Percentiles rank a stretch among this genome's conserved stretches.
These are phyloP conservation scores for Hemicentrotus pulcherrimus DNA, from an alignment of 35 echinoderm and acorn worm species.

Conservation along the genomic window DNA sequence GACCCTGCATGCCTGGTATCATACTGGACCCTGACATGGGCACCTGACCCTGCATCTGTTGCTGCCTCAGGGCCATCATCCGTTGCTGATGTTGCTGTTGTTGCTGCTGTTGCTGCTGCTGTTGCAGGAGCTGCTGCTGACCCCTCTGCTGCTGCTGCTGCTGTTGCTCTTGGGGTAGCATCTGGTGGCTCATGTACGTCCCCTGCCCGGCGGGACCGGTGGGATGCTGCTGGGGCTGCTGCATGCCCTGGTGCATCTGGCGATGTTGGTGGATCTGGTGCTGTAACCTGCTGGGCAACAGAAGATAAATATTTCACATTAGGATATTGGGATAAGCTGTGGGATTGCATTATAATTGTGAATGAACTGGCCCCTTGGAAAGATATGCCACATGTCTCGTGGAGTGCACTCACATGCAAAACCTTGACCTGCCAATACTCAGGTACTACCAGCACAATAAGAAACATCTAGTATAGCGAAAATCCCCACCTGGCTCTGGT, in stretches of 20 bases:
- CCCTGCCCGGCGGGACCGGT: slow-evolving; percentile 23
- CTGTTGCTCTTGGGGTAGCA: not conserved
- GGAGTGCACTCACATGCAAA: too few relatives aligned
- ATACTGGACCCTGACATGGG: not conserved
- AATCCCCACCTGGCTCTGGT: slow-evolving; percentile 38
- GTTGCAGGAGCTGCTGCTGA: not conserved
- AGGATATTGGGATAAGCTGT: too few relatives aligned
- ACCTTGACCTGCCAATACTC: too few relatives aligned
- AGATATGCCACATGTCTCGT: too few relatives aligned
- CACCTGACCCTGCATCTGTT: slow-evolving; percentile 52
- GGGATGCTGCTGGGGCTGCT: slow-evolving; percentile 34
- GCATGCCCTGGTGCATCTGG: slow-evolving; percentile 40
- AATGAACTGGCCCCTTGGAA: too few relatives aligned
- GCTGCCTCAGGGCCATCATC: slow-evolving; percentile 38
- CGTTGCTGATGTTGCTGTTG: slow-evolving; percentile 47
- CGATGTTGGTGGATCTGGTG: slow-evolving; percentile 55
- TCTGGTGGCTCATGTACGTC: slow-evolving; percentile 23
- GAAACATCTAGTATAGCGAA: too few relatives aligned
- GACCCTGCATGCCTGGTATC: slow-evolving; percentile 40
- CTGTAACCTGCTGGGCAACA: slow-evolving; percentile 46
- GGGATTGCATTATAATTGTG: too few relatives aligned
- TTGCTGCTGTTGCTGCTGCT: slow-evolving; percentile 31
- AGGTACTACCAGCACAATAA: too few relatives aligned
- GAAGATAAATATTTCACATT: not conserved
- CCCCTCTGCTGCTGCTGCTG: slow-evolving; percentile 37